Percentiles rank a stretch among this genome's conserved stretches.
Conservation (phyloP, 2,797 vertebrate genomes). For the Emys orbicularis region DNA sequence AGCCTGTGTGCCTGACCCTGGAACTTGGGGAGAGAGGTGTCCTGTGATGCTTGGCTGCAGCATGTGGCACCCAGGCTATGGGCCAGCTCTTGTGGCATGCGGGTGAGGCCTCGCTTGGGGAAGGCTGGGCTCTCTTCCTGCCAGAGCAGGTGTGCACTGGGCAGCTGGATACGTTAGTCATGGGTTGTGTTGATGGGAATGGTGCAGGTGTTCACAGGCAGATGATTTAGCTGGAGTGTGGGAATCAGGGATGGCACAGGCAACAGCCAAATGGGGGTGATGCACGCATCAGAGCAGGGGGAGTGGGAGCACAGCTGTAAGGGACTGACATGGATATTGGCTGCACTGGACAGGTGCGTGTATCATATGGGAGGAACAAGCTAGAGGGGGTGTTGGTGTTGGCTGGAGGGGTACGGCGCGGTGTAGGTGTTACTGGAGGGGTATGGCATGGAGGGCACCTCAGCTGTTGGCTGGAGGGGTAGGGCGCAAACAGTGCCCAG, state of each 20-base stretch:
- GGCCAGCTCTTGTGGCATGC: too few species aligned
- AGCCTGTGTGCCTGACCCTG: fast-evolving
- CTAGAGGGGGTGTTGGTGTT: too few species aligned
- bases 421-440: neutral
- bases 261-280: neutral
- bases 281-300: neutral
- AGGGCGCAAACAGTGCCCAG: neutral
- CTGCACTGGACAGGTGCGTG: neutral
- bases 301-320: neutral
- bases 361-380: neutral
- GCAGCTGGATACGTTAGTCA: too few species aligned
- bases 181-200: too few species aligned
- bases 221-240: neutral
- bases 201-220: too few species aligned
- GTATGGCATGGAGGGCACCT: too few species aligned
- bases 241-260: neutral
- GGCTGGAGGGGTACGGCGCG: too few species aligned
- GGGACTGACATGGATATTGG: neutral
- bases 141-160: neutral
- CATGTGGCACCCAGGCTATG: too few species aligned
- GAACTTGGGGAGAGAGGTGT: fast-evolving
- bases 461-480: neutral
- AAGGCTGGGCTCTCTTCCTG: neutral
- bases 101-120: neutral
- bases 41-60: neutral